Evolutionary conservation across 2,797 vertebrate genomes (phyloP), one percentile per base, ranked within the genome.

Genomic region (Epinephelus malabaricus): DNA sequence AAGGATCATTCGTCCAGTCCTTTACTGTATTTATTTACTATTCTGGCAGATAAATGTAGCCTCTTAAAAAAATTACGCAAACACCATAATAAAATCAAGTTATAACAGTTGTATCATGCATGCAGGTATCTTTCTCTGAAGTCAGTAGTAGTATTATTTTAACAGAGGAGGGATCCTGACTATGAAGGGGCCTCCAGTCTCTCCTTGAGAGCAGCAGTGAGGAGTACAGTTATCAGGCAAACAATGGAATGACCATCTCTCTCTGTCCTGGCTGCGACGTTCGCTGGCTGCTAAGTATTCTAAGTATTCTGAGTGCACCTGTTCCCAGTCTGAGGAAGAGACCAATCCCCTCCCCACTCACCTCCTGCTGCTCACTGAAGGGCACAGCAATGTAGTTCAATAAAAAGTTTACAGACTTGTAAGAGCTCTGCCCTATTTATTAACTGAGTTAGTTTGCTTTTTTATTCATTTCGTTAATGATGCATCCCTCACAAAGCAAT

Each of bases 191-290:
- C 53, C 27, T 47, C 15, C 30, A 62, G 27, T 67, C 17, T 58
- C 46, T 62, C 46, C 53, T 78, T 56, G 21, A 60, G 38, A 75
- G 56, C 45, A n/a, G 53, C 12, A 66, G 34, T 40, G 12, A 50
- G 18, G 19, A 38, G 19, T 75, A 51, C 34, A 34, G 34, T 34
- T 34, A 43, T 77, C 69, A 55, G 69, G 15, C 47, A 69, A 76
- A 77, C 75, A 80, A 67, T 70, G 84, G 40, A 55, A 76, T 18
- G 70, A 69, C 74, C 86, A 73, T 77, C 84, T 76, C 73, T 76
- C 46, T 59, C 6, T 76, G 73, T 81, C 46, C 65, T 18, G 56
- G 68, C 76, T 66, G 60, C 76, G 47, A 15, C 34, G 14, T 30
- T 59, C 63, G 51, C 76, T 87, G 54, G 47, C 78, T 76, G 73